These are phyloP conservation scores for Platanista minor DNA, from an alignment of 2,113 vertebrate species.

Conservation along the genomic window DNA sequence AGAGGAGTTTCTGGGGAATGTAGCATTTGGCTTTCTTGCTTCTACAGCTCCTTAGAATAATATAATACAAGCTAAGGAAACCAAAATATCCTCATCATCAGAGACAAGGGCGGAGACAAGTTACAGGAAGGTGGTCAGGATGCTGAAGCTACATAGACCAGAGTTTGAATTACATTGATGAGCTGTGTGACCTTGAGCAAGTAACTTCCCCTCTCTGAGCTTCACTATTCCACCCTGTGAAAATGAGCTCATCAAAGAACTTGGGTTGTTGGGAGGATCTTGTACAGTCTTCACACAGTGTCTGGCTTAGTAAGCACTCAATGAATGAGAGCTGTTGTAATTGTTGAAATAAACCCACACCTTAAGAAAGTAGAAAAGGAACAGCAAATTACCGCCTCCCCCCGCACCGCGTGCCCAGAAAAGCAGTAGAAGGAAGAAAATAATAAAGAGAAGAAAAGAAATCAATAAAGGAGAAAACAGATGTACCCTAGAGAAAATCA, in stretches of 20 bases:
- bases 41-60: background rate
- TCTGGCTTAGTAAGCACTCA: background rate
- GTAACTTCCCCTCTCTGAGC: background rate
- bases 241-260: background rate
- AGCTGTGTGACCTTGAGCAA: background rate
- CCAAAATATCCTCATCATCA: background rate
- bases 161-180: background rate
- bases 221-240: background rate
- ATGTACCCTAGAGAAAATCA: background rate
- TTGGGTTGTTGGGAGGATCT: background rate
- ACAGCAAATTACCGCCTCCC: background rate
- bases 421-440: background rate
- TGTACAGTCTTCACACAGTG: background rate
- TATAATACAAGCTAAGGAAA: background rate
- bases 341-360: background rate
- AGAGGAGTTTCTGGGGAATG: background rate
- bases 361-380: background rate
- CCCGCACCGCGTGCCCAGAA: fast-evolving
- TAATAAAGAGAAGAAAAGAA: background rate
- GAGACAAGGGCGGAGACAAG: background rate
- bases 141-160: background rate
- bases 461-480: background rate
- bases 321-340: background rate
- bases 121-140: background rate
- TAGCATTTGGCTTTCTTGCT: background rate